Evolutionary conservation across 1,140 invertebrate genomes (phyloP), one percentile per base, ranked within the genome.

Genomic region (Daktulosphaira vitifoliae): DNA sequence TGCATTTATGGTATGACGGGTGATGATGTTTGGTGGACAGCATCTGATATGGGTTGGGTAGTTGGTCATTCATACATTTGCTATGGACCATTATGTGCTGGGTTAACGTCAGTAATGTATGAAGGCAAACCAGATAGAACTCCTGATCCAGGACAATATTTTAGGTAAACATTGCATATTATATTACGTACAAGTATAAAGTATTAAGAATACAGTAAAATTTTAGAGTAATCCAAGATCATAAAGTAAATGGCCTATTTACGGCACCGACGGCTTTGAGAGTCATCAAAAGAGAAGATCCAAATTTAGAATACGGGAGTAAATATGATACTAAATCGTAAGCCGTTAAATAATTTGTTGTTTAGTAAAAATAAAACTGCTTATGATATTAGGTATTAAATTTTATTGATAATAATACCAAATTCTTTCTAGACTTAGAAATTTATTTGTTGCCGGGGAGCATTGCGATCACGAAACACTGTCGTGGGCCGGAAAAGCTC

Each of bases 101-200:
- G 91, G 1, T 79, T 85, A 33, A 94, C 91, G 0, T 88, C 88
- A 68, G 79, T 97, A 1, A 82, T 97, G 76, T 96, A 92, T 76
- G 93, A 97, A 77, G 93, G 93, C 2, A 96, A 96, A 72, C 92
- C 92, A 0, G 90, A 95, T 69, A 83, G 90, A 59, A 96, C 92
- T 1, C 92, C 92, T 0, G 87, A 96, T 77, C 84, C 90, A 4
- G 86, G 87, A 25, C 88, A 92, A 72, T 96, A 92, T 76, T 93
- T 91, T 73, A 82, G 87, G 86, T 87, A 71, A 53, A 66, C 25
- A 23, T 18, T 18, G 8, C 11, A 23, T 4, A 9, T 7, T 8
- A 33, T 6, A 33, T 11, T 5, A 33, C 11, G 29, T 11, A 33
- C 29, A 13, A 18, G 2, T 20, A 18, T 39, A 16, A 56, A 2